Conservation (phyloP, 2,113 vertebrate genomes). For the Herpetotheres cachinnans region DNA sequence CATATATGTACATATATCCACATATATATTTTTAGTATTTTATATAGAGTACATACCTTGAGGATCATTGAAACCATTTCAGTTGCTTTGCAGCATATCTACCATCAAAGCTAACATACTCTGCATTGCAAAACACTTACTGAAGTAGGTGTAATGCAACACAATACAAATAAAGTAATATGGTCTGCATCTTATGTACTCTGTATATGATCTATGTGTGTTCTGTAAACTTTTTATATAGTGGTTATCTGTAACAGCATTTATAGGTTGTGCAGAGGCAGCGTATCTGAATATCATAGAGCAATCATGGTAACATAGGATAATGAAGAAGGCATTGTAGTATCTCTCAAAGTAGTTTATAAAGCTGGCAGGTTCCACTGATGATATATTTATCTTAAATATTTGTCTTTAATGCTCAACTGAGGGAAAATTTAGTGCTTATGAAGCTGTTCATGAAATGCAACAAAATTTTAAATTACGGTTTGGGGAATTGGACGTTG, state of each 20-base stretch:
- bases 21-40: slow-evolving; percentile 70
- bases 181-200: slow-evolving; percentile 78
- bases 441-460: slow-evolving; percentile 2
- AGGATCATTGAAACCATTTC: slow-evolving; percentile 66
- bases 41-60: slow-evolving; percentile 78
- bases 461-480: background rate
- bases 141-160: background rate
- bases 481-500: background rate
- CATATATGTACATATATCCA: slow-evolving; percentile 68
- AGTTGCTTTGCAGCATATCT: slow-evolving; percentile 31
- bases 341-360: background rate
- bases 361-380: slow-evolving; percentile 10
- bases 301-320: background rate
- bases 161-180: background rate
- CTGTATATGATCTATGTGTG: slow-evolving; percentile 74
- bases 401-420: background rate
- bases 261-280: slow-evolving; percentile 36
- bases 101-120: background rate
- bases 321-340: background rate
- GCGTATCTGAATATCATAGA: background rate
- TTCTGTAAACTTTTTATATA: slow-evolving; percentile 66
- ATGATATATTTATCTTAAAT: background rate
- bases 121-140: slow-evolving; percentile 15
- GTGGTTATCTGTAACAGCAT: slow-evolving; percentile 53
- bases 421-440: background rate